phyloP scores from a whole-genome alignment of 2,888 invertebrate species.

The Tetrapedia diversipes region DNA sequence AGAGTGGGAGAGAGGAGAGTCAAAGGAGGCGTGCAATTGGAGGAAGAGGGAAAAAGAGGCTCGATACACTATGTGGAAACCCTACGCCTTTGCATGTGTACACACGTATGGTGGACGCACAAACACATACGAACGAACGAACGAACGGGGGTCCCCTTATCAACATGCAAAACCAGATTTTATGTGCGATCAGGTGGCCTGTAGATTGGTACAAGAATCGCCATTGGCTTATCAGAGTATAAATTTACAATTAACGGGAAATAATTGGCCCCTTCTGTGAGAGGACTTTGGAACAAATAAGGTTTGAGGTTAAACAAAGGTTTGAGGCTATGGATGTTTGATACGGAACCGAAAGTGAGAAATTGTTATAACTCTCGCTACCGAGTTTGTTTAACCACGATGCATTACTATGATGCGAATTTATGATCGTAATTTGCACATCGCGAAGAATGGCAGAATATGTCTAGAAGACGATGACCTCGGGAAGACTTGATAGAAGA shows the following conservation, averaged over 20 bases:
- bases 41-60: slow-evolving; percentile 34
- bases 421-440: too few species aligned
- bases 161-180: slow-evolving; percentile 78
- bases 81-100: slow-evolving; percentile 43
- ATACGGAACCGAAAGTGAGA: too few species aligned
- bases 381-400: too few species aligned
- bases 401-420: too few species aligned
- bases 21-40: slow-evolving; percentile 7
- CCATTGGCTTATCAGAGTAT: slow-evolving; percentile 66
- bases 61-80: slow-evolving; percentile 50
- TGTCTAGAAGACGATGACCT: too few species aligned
- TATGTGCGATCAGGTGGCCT: slow-evolving; percentile 75
- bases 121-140: slow-evolving; percentile 16
- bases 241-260: slow-evolving; percentile 7
- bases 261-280: too few species aligned
- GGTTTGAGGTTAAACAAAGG: too few species aligned
- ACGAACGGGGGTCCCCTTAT: slow-evolving; percentile 69
- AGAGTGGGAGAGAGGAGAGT: not conserved
- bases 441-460: too few species aligned
- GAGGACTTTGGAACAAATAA: too few species aligned
- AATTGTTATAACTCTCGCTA: too few species aligned
- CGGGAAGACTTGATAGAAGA: too few species aligned
- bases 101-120: slow-evolving; percentile 28
- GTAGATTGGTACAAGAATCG: slow-evolving; percentile 75
- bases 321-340: too few species aligned